These are phyloP conservation scores for Philereme transversata DNA, from an alignment of 2,888 invertebrate species.

Conservation along the genomic window DNA sequence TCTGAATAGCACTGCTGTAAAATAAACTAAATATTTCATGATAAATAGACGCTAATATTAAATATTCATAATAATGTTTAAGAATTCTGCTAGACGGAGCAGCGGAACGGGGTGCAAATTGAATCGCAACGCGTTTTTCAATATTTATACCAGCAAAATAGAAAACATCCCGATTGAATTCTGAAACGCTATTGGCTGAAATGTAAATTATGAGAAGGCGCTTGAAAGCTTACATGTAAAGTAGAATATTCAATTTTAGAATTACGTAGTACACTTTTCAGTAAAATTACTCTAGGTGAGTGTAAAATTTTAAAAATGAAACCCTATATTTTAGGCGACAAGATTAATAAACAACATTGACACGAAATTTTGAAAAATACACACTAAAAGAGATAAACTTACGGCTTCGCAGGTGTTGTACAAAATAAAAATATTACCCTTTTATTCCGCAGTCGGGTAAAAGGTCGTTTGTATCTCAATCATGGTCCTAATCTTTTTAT, in stretches of 20 bases:
- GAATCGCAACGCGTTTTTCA: conserved; percentile 24
- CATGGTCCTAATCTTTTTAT: no score
- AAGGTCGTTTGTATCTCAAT: no score
- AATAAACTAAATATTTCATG: neutral
- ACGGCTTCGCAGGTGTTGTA: no score
- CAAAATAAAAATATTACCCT: no score
- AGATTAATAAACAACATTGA: no score
- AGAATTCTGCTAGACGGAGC: conserved; percentile 9
- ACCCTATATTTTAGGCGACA: no score
- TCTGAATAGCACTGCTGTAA: no score
- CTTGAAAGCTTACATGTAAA: conserved; percentile 18
- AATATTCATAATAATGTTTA: conserved; percentile 13
- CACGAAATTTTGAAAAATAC: no score
- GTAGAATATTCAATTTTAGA: conserved; percentile 16
- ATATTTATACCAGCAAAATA: conserved; percentile 16
- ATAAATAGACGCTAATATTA: neutral
- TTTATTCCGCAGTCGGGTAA: no score
- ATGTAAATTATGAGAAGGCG: conserved; percentile 15
- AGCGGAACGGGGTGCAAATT: conserved; percentile 21
- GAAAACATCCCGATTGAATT: conserved; percentile 16
- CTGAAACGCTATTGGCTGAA: conserved; percentile 9
- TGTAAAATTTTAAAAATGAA: no score
- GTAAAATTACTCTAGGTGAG: no score
- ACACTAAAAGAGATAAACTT: no score
- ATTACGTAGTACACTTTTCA: neutral